phyloP scores from a whole-genome alignment of 2,888 invertebrate species.

The Plagodis dolabraria region DNA sequence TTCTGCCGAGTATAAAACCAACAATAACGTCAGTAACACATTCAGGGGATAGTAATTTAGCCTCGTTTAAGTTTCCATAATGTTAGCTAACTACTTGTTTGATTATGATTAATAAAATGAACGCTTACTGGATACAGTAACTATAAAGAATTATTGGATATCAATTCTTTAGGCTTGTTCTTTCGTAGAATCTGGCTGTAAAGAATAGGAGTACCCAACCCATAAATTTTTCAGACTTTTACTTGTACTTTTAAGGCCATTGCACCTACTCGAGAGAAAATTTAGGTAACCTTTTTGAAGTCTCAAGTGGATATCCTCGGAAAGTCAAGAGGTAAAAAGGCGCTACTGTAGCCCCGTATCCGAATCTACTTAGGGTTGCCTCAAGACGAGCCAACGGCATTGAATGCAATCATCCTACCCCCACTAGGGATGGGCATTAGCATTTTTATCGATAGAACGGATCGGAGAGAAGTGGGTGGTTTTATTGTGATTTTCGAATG shows the following conservation, averaged over 20 bases:
- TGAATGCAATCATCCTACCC: conserved; percentile 72
- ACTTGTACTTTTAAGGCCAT: conserved; percentile 8
- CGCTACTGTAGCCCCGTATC: conserved; percentile 53
- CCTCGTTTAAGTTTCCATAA: too few relatives aligned
- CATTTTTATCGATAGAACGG: conserved; percentile 78
- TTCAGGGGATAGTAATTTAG: too few relatives aligned
- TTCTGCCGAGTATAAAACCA: too few relatives aligned
- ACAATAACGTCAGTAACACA: too few relatives aligned
- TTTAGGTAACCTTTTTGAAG: conserved; percentile 37
- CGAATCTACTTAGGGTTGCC: conserved; percentile 51
- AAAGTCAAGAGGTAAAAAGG: conserved; percentile 51
- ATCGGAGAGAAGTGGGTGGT: conserved; percentile 46
- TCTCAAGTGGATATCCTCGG: conserved; percentile 43
- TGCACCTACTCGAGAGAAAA: conserved; percentile 19
- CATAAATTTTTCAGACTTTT: too few relatives aligned
- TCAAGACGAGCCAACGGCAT: conserved; percentile 53
- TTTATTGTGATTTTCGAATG: conserved; percentile 31
- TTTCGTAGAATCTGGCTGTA: too few relatives aligned
- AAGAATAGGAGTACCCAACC: too few relatives aligned
- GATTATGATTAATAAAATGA: too few relatives aligned
- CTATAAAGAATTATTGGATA: too few relatives aligned
- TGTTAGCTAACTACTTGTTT: too few relatives aligned
- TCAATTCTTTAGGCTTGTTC: too few relatives aligned
- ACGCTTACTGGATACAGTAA: too few relatives aligned
- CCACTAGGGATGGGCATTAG: conserved; percentile 70